These are phyloP conservation scores for Pheosia gnoma DNA, from an alignment of 2,888 invertebrate species.

Conservation along the genomic window DNA sequence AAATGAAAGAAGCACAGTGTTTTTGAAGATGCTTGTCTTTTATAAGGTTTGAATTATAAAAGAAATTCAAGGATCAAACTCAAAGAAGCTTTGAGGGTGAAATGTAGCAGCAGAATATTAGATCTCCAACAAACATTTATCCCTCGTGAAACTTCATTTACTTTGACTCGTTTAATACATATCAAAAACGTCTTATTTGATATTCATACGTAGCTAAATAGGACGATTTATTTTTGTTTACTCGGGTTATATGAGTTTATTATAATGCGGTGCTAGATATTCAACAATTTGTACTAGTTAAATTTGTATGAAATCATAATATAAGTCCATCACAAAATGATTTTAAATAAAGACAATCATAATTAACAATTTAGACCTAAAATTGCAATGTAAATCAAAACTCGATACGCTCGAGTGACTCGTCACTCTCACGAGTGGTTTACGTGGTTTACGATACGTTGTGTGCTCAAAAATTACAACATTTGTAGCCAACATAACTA, in stretches of 20 bases:
- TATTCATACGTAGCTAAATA: slow-evolving; percentile 17
- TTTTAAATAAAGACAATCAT: too few species aligned
- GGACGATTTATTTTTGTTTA: slow-evolving; percentile 15
- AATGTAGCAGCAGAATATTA: slow-evolving; percentile 43
- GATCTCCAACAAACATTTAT: slow-evolving; percentile 48
- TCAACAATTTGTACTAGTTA: neutral
- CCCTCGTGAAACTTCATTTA: slow-evolving; percentile 48
- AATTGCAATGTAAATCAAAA: too few species aligned
- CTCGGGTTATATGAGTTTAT: neutral
- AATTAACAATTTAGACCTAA: too few species aligned
- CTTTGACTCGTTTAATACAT: slow-evolving; percentile 53
- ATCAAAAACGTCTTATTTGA: slow-evolving; percentile 40
- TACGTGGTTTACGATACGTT: too few species aligned
- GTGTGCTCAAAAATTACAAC: too few species aligned
- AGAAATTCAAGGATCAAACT: slow-evolving; percentile 35
- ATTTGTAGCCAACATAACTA: too few species aligned
- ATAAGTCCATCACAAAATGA: too few species aligned
- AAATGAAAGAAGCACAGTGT: slow-evolving; percentile 17
- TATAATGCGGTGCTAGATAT: neutral
- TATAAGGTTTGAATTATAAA: slow-evolving; percentile 34
- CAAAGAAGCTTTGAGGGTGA: slow-evolving; percentile 38
- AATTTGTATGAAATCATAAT: too few species aligned
- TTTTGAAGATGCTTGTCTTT: slow-evolving; percentile 18
- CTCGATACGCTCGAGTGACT: too few species aligned
- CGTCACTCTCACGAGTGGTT: too few species aligned